phyloP scores from a whole-genome alignment of 1,140 invertebrate genomes.

The Microplitis demolitor region DNA sequence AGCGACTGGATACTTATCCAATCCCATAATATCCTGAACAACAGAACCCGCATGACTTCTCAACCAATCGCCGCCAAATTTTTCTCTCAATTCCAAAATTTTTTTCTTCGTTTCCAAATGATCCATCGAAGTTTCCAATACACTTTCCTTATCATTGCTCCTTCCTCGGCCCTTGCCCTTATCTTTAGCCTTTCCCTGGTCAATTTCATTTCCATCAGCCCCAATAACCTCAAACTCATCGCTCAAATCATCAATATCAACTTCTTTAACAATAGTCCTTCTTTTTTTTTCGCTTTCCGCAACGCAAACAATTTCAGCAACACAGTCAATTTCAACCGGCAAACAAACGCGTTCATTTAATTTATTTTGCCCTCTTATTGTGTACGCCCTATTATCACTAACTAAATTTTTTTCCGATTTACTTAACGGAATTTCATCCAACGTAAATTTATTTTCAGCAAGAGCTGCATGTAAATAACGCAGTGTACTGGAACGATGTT shows the following conservation, averaged over 20 bases:
- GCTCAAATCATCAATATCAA: constrained; percentile 45
- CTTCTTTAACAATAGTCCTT: constrained; percentile 44
- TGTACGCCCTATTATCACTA: constrained; percentile 44
- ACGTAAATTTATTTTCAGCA: constrained; percentile 63
- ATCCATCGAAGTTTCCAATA: constrained; percentile 48
- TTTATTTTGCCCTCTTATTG: constrained; percentile 27
- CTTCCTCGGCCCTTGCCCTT: no score
- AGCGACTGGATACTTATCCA: constrained; percentile 39
- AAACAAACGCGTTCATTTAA: constrained; percentile 17
- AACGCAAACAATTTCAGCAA: constrained; percentile 16
- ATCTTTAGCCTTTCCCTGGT: no score
- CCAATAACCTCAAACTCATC: no score
- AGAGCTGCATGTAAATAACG: constrained; percentile 66
- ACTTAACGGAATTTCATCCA: constrained; percentile 62
- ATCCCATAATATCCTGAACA: constrained; percentile 64
- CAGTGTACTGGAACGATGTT: constrained; percentile 63
- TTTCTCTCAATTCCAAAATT: constrained; percentile 64
- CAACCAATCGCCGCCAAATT: constrained; percentile 68
- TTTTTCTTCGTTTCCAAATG: constrained; percentile 68
- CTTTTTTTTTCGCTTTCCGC: constrained; percentile 36
- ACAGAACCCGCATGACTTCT: constrained; percentile 61
- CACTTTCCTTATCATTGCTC: not conserved
- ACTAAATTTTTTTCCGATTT: constrained; percentile 62
- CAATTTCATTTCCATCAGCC: not conserved
- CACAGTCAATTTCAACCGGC: constrained; percentile 27